Evolutionary conservation across 2,113 vertebrate species (phyloP).

Genomic region (Nansenia antarctica): DNA sequence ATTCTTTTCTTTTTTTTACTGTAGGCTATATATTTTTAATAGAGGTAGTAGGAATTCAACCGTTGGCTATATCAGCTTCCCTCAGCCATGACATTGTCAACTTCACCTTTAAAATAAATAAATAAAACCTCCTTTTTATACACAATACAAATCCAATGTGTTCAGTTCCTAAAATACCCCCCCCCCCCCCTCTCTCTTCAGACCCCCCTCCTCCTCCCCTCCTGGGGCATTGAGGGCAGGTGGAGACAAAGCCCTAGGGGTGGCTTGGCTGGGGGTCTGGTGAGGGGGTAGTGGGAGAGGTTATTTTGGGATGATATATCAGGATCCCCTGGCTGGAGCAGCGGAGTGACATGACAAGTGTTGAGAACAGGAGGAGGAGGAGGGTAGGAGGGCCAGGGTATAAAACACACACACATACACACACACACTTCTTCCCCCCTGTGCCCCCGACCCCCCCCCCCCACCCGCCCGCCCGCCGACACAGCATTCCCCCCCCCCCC

Average conservation of each 20-base stretch:
- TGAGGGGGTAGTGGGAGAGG: slow-evolving; percentile 28
- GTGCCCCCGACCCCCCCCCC: slow-evolving; percentile 35
- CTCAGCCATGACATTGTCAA: no score
- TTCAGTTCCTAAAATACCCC: slow-evolving; percentile 25
- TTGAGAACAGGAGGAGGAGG: slow-evolving; percentile 51
- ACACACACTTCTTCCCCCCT: slow-evolving; percentile 31
- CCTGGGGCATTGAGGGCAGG: slow-evolving; percentile 6
- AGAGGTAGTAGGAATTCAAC: no score
- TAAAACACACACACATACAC: slow-evolving; percentile 10
- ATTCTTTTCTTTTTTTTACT: no score
- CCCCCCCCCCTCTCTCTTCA: neutral
- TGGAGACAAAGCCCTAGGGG: slow-evolving; percentile 26
- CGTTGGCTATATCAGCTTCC: no score
- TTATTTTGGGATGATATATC: slow-evolving; percentile 75
- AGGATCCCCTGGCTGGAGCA: slow-evolving; percentile 59
- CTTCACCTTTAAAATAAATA: no score
- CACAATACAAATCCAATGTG: no score
- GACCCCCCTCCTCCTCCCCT: no score
- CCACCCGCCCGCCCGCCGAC: slow-evolving; percentile 37
- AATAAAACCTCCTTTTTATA: no score
- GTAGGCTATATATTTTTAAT: no score
- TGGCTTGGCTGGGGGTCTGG: neutral
- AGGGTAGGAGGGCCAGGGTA: slow-evolving; percentile 32
- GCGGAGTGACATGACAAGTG: slow-evolving; percentile 79
- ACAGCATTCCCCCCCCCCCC: slow-evolving; percentile 53